These are phyloP conservation scores for Bostrychus sinensis DNA, from an alignment of 2,113 vertebrate species.

Conservation along the genomic window DNA sequence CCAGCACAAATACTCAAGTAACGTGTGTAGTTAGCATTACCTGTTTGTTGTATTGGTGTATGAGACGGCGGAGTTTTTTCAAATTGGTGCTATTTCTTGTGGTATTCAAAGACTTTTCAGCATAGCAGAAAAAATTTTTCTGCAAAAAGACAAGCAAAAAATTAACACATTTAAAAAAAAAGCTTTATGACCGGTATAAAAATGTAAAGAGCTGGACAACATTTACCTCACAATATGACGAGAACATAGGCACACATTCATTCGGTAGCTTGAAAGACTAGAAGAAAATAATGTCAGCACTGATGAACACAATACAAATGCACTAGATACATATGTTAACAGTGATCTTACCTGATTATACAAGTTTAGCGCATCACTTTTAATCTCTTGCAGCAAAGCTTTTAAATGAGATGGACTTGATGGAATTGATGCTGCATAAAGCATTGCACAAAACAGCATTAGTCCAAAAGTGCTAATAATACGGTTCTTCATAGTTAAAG, in stretches of 20 bases:
- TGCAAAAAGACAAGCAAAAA: slow-evolving; percentile 29
- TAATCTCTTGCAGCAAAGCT: accelerated
- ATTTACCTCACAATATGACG: slow-evolving; percentile 50
- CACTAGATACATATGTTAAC: not conserved
- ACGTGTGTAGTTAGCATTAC: slow-evolving; percentile 23
- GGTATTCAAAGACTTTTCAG: not conserved
- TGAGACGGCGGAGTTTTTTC: accelerated
- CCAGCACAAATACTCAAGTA: not conserved
- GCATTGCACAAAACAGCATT: not conserved
- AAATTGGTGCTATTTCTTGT: accelerated
- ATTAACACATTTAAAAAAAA: not conserved
- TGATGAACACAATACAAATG: not conserved
- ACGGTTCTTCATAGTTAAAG: slow-evolving; percentile 53
- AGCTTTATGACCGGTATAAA: not conserved
- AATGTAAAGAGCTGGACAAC: not conserved
- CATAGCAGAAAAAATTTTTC: not conserved
- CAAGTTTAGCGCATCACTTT: accelerated
- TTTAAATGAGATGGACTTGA: accelerated
- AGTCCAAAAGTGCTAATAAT: not conserved
- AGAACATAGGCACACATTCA: accelerated
- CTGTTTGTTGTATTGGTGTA: accelerated
- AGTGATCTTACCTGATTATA: slow-evolving; percentile 8
- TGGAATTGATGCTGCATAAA: not conserved
- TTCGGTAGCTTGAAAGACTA: not conserved
- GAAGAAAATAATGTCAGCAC: slow-evolving; percentile 13